Evolutionary conservation across 1,140 invertebrate genomes (phyloP).

Genomic region (Carposina sasakii): DNA sequence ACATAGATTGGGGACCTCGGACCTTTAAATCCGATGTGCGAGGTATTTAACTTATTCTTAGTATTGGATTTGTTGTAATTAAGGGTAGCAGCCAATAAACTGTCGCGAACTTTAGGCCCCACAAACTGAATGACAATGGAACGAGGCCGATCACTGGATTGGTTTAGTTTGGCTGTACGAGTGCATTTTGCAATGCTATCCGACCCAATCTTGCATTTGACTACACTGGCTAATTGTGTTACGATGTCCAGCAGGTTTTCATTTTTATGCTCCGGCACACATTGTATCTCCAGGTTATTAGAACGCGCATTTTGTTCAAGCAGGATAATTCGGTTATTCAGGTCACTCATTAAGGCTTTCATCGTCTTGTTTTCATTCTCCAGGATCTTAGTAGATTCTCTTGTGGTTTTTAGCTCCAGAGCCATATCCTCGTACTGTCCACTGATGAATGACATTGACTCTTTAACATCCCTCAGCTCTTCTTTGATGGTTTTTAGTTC

Average conservation of each 20-base stretch:
- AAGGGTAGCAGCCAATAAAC: slow-evolving; percentile 20
- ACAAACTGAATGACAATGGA: slow-evolving; percentile 1
- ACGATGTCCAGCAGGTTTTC: neutral
- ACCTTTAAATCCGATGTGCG: slow-evolving; percentile 20
- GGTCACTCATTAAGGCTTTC: neutral
- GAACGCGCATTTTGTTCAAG: neutral
- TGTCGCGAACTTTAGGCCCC: slow-evolving; percentile 15
- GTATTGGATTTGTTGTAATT: slow-evolving; percentile 25
- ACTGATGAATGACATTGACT: neutral
- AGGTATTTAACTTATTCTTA: slow-evolving; percentile 18
- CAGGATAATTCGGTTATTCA: neutral
- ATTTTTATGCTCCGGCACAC: too few species aligned
- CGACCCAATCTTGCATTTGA: too few species aligned
- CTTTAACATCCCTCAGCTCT: neutral
- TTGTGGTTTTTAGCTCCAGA: neutral
- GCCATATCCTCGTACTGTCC: neutral
- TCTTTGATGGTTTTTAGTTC: neutral
- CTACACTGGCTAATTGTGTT: neutral
- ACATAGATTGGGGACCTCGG: slow-evolving; percentile 18
- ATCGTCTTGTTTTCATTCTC: neutral
- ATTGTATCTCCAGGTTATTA: neutral
- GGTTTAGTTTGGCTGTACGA: neutral
- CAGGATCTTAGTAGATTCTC: neutral
- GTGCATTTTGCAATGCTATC: too few species aligned
- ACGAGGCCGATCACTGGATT: neutral